Percentiles rank a stretch among this genome's conserved stretches.
These are phyloP conservation scores for Nyctibius bracteatus DNA, from an alignment of 2,113 vertebrate species.

Conservation along the genomic window DNA sequence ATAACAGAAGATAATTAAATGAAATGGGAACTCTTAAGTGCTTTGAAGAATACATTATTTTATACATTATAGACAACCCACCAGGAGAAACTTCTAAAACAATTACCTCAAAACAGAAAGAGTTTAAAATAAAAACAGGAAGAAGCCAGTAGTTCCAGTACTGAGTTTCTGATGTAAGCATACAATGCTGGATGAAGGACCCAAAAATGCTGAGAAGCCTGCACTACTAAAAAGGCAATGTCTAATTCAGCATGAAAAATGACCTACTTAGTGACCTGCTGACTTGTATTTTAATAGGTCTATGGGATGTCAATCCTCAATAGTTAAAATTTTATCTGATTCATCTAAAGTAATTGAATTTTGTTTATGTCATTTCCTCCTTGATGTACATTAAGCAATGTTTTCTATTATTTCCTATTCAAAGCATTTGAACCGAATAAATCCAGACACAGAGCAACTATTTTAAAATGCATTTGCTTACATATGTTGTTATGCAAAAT, in stretches of 20 bases:
- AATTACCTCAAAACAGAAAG: background rate
- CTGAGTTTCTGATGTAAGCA: background rate
- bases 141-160: background rate
- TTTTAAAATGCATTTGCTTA: background rate
- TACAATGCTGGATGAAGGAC: background rate
- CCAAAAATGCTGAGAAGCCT: background rate
- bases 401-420: background rate
- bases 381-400: background rate
- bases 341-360: background rate
- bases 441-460: background rate
- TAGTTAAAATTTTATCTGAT: background rate
- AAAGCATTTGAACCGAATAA: background rate
- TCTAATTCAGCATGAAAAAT: background rate
- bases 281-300: background rate
- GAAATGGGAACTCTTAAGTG: background rate
- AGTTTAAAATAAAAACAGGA: background rate
- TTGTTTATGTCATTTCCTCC: background rate
- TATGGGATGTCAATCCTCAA: background rate
- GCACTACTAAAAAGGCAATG: background rate
- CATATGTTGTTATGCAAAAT: background rate
- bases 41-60: background rate
- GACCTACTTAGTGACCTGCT: background rate
- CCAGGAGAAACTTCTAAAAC: background rate
- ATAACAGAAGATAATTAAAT: background rate
- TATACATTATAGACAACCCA: background rate